A percentile compares a stretch with the other conserved stretches of the same genome.
These are phyloP conservation scores for Eupithecia pulchellata DNA, from an alignment of 2,888 invertebrate species.

Conservation along the genomic window DNA sequence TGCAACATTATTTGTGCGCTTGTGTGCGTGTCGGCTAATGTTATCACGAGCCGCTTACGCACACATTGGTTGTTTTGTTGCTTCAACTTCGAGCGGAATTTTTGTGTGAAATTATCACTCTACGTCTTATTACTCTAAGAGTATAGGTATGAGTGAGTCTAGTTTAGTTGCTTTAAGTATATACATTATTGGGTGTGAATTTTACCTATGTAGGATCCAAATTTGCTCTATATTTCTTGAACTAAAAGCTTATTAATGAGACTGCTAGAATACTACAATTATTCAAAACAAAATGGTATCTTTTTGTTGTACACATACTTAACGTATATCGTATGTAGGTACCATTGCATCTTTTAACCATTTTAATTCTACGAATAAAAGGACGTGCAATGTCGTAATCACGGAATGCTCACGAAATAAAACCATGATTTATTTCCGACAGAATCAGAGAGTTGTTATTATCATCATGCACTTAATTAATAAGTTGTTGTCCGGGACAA, in stretches of 20 bases:
- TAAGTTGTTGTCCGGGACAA: slow-evolving; percentile 65
- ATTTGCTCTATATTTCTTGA: not conserved
- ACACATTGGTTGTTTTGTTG: no score
- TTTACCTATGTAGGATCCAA: not conserved
- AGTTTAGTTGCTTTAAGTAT: not conserved
- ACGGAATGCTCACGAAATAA: slow-evolving; percentile 22
- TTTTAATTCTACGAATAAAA: not conserved
- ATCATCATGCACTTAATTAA: slow-evolving; percentile 62
- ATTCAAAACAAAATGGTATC: not conserved
- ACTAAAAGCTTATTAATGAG: no score
- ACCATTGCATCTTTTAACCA: not conserved
- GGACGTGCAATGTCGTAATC: not conserved
- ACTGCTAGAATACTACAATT: no score
- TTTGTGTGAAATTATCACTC: no score
- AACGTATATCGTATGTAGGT: not conserved
- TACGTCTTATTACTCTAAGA: no score
- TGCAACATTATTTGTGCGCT: no score
- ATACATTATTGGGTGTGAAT: not conserved
- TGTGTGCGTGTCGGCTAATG: no score
- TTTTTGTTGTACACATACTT: not conserved
- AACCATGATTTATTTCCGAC: slow-evolving; percentile 33
- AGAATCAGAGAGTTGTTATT: slow-evolving; percentile 51
- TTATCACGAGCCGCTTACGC: no score
- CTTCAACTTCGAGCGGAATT: no score
- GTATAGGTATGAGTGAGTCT: not conserved